phyloP scores from a whole-genome alignment of 1,140 invertebrate species.

The Drosophila yakuba region DNA sequence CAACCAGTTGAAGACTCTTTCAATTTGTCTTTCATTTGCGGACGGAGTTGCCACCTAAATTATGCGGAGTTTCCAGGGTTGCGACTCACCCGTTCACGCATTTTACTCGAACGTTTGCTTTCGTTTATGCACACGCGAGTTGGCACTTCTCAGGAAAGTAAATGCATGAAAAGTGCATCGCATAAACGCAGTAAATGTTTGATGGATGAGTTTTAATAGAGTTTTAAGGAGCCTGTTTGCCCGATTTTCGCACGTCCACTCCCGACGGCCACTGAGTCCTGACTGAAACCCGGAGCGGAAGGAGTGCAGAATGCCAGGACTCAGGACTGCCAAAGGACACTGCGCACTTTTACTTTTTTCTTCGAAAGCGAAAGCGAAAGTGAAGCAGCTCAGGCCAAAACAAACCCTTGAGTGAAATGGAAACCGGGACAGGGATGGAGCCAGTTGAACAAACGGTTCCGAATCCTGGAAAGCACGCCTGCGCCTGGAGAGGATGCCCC shows the following conservation, averaged over 20 bases:
- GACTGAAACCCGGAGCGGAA: slow-evolving; percentile 36
- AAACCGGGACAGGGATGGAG: slow-evolving; percentile 31
- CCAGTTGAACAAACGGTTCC: slow-evolving; percentile 61
- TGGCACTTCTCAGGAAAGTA: too few species aligned
- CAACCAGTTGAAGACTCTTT: too few species aligned
- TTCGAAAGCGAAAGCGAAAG: slow-evolving; percentile 59
- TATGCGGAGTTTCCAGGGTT: too few species aligned
- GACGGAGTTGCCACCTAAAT: too few species aligned
- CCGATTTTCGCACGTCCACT: slow-evolving; percentile 42
- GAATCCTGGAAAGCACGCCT: slow-evolving; percentile 42
- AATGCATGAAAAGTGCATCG: too few species aligned
- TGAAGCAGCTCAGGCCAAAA: slow-evolving; percentile 39
- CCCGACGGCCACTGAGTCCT: slow-evolving; percentile 46
- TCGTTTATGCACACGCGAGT: too few species aligned
- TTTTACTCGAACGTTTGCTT: too few species aligned
- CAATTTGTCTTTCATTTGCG: too few species aligned
- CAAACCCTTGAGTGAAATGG: slow-evolving; percentile 45
- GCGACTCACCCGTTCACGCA: too few species aligned
- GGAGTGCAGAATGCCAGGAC: slow-evolving; percentile 53
- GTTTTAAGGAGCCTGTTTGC: background rate
- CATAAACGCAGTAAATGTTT: background rate
- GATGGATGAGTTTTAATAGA: slow-evolving; percentile 13
- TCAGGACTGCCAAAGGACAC: slow-evolving; percentile 63
- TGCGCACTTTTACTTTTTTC: slow-evolving; percentile 67
- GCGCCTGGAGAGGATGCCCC: slow-evolving; percentile 44